Evolutionary conservation across 2,113 vertebrate genomes (phyloP).

Genomic region (Penelope pileata): DNA sequence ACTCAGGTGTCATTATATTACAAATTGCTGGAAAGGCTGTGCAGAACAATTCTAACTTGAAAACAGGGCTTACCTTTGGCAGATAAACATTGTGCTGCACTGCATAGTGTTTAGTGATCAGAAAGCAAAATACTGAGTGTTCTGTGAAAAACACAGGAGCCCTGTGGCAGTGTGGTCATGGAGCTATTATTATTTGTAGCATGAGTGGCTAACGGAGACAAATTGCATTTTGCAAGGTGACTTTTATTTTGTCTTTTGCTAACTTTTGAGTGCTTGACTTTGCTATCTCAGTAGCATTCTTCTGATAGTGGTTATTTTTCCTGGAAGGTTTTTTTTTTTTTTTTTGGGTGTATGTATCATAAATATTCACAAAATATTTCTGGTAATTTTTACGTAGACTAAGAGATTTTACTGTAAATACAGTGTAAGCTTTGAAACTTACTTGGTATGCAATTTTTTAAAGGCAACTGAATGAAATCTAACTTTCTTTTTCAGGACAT

Average conservation of each 20-base stretch:
- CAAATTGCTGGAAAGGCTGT: not conserved
- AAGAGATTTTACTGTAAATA: not conserved
- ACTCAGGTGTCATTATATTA: not conserved
- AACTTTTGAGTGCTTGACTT: not conserved
- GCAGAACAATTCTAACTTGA: not conserved
- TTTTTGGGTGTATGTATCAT: not conserved
- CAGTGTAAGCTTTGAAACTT: not conserved
- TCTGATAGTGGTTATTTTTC: not conserved
- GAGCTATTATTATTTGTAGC: not conserved
- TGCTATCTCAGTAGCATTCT: not conserved
- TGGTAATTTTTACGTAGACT: not conserved
- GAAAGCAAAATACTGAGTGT: not conserved
- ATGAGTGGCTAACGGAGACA: not conserved
- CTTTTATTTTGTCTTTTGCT: not conserved
- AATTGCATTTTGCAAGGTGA: not conserved
- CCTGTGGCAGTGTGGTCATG: not conserved
- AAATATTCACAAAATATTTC: not conserved
- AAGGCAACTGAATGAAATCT: not conserved
- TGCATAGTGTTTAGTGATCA: not conserved
- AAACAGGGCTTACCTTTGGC: not conserved
- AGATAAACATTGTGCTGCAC: rapidly evolving
- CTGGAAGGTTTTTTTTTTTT: not conserved
- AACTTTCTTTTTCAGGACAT: slow-evolving; percentile 62
- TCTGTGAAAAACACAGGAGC: not conserved
- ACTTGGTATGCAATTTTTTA: not conserved